These are phyloP conservation scores for Pocillopora verrucosa DNA, from an alignment of 64 coral and sea anemone species.

Conservation along the genomic window DNA sequence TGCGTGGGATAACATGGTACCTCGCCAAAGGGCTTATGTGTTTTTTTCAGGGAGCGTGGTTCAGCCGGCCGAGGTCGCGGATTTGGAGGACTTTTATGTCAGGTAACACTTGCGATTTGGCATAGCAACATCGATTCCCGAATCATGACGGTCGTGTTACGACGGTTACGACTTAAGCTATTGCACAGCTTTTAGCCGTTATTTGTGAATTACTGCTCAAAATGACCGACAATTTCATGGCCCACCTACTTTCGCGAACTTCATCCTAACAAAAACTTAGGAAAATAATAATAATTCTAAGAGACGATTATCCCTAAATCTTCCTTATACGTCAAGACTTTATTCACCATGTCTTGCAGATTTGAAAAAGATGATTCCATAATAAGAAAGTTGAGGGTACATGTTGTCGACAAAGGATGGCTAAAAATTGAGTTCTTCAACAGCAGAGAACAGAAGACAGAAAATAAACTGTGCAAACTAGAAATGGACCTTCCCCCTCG, in stretches of 20 bases:
- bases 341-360: neutral
- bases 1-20: neutral
- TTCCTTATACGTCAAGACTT: too few species aligned
- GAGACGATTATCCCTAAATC: neutral
- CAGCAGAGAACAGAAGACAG: neutral
- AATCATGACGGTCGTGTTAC: too few species aligned
- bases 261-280: too few species aligned
- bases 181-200: too few species aligned
- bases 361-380: neutral
- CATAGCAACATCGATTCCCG: too few species aligned
- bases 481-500: constrained; percentile 1
- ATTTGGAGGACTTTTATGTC: neutral
- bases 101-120: neutral
- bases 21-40: neutral
- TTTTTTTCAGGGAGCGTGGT: neutral
- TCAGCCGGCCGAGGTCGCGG: neutral
- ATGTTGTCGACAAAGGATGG: neutral
- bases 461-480: constrained; percentile 15
- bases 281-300: too few species aligned
- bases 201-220: too few species aligned
- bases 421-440: constrained; percentile 2
- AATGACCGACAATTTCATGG: too few species aligned
- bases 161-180: too few species aligned
- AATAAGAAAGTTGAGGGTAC: neutral
- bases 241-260: too few species aligned